phyloP scores from a whole-genome alignment of 1,140 invertebrate species.

The Diorhabda sublineata region DNA sequence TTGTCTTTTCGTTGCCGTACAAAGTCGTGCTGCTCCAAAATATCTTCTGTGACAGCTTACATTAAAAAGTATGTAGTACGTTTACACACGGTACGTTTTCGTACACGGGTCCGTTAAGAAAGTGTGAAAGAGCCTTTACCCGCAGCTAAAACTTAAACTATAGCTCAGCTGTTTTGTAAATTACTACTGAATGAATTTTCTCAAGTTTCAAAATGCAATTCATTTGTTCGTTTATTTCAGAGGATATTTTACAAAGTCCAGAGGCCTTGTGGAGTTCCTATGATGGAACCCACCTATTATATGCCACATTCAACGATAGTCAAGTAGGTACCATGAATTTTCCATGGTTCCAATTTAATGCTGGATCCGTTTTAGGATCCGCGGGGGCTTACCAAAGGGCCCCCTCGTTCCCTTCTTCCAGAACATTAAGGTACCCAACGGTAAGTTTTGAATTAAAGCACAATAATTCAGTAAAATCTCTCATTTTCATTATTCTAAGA shows the following conservation, averaged over 20 bases:
- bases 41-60: no score
- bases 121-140: no score
- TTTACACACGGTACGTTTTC: no score
- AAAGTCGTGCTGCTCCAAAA: no score
- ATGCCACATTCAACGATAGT: constrained; percentile 83
- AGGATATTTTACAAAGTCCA: constrained; percentile 69
- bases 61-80: no score
- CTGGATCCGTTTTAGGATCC: constrained; percentile 52
- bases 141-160: no score
- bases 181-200: no score
- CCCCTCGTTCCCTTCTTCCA: constrained; percentile 65
- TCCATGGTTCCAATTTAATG: constrained; percentile 71
- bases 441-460: constrained; percentile 43
- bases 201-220: no score
- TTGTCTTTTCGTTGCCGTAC: no score
- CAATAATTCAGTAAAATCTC: background rate
- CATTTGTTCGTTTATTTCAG: constrained; percentile 47
- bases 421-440: constrained; percentile 72
- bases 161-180: no score
- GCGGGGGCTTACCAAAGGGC: constrained; percentile 45
- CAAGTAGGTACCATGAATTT: constrained; percentile 70
- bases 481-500: no score
- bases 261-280: constrained; percentile 81
- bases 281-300: constrained; percentile 76
- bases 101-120: no score